Base-by-base conservation (phyloP, 1,140 invertebrate species). In the Drosophila subobscura region DNA sequence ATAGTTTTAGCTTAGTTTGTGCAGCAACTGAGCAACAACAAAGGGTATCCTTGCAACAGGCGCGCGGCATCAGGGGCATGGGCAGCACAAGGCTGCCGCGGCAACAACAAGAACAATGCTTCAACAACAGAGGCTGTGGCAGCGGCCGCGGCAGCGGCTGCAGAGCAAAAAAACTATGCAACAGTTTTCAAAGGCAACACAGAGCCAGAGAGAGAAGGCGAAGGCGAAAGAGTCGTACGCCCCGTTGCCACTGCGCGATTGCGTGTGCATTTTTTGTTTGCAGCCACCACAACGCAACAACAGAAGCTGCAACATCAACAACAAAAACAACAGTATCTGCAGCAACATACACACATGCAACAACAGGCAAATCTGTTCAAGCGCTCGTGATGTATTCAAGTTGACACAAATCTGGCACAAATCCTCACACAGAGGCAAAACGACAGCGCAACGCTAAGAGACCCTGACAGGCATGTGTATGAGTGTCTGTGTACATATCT, bases 331-430 rank as follows among this genome's bases (percentile, higher is more conserved):
- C 5, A 50, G 10, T 12, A 23, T 6, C 12, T 41, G 8, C 29
- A 40, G 22, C 44, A 51, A 16, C 37, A 37, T 3, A 33, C 29
- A 8, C 7, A 53, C 72, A 76, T 37, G 27, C 66, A 80, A 77
- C 54, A 83, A 66, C 61, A 81, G 76, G 75, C 84, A 88, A 86
- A 81, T 88, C 83, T 88, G 56, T 79, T 81, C 77, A 88, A 88
- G 68, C 78, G 83, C 75, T 83, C 83, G 66, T 88, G 83, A 88
- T 88, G 84, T 89, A 88, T 88, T 88, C 83, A 88, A 88, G 83
- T 88, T 88, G 83, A 88, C 83, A 88, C 84, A 88, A 88, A 88
- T 88, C 83, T 88, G 83, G 83, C 83, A 75, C 75, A 88, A 88
- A 88, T 88, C 83, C 83, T 79, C 64, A 72, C 81, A 73, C 64